phyloP scores from a whole-genome alignment of 2,888 invertebrate species.

The Gymnosoma rotundatum region DNA sequence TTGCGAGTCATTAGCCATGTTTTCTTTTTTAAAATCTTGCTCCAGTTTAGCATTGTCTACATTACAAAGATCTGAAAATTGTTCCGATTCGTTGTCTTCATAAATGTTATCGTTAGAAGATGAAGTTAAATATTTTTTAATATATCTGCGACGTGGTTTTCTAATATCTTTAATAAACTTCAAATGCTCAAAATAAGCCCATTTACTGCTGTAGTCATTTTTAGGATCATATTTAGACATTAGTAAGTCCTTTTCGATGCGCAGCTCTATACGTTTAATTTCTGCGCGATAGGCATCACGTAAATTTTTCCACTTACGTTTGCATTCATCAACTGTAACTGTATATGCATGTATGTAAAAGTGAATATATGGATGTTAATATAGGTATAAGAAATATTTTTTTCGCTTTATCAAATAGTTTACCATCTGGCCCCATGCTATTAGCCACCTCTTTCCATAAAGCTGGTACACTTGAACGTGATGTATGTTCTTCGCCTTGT shows the following conservation, averaged over 20 bases:
- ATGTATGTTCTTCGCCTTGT: slow-evolving; percentile 1
- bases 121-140: slow-evolving; percentile 7
- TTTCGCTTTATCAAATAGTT: background rate
- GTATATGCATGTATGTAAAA: background rate
- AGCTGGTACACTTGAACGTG: background rate
- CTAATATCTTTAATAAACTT: slow-evolving; percentile 71
- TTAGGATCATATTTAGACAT: slow-evolving; percentile 59
- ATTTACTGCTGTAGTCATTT: slow-evolving; percentile 68
- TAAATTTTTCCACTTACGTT: slow-evolving; percentile 78
- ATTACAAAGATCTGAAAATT: slow-evolving; percentile 69
- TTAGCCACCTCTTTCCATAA: slow-evolving; percentile 37
- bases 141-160: slow-evolving; percentile 38
- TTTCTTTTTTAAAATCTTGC: slow-evolving; percentile 7
- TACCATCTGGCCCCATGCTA: slow-evolving; percentile 40
- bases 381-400: background rate
- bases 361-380: background rate
- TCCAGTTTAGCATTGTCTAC: slow-evolving; percentile 42
- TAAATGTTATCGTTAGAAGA: slow-evolving; percentile 20
- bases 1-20: background rate
- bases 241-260: slow-evolving; percentile 64
- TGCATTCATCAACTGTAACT: slow-evolving; percentile 64
- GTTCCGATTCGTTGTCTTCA: slow-evolving; percentile 4
- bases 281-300: slow-evolving; percentile 74
- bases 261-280: slow-evolving; percentile 71
- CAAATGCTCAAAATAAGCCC: slow-evolving; percentile 72